Evolutionary conservation across 2,888 invertebrate species (phyloP), one percentile per base, ranked within the genome.

Genomic region (Timema cristinae): DNA sequence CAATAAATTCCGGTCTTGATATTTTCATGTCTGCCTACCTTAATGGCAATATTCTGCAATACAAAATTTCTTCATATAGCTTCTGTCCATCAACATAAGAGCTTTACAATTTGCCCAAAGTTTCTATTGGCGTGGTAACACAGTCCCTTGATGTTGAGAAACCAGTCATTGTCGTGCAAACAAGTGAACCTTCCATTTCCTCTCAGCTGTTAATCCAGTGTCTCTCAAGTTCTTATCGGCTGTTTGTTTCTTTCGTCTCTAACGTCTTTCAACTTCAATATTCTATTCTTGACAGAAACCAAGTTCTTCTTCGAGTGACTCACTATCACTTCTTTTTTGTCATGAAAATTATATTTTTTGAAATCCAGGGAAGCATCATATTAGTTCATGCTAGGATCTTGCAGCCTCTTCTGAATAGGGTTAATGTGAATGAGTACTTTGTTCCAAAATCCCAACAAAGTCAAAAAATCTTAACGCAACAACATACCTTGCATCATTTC

Each of bases 1-100:
- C n/a, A 56, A 56, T 13, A 13, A 15, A 13, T 56, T 56, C 56
- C 13, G 6, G 56, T 56, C 56, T 9, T 52, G 52, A 52, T 10
- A 52, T 52, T 10, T 10, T 52, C 9, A 52, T 52, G 52, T 52
- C 11, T 56, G 13, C 15, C 56, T 7, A 16, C 13, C 56, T 56
- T 56, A 10, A 56, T 56, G 15, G 10, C 6, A 56, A 56, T 16
- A 56, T 56, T 56, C 56, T 56, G 56, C 56, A 56, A 56, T 56
- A 13, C 56, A 56, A 56, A 56, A 56, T 56, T 56, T 7, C 11
- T 7, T 10, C 6, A 7, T 7, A 15, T 56, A 56, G 11, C 6
- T 56, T 13, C 56, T 56, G 6, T 56, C 56, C 56, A 56, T 56
- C 56, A 56, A 56, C 15, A 56, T n/a, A n/a, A n/a, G 13, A 13